Percentiles rank a stretch among this genome's conserved stretches.
Conservation (phyloP, 2,888 invertebrate species). For the Epinotia ramella region DNA sequence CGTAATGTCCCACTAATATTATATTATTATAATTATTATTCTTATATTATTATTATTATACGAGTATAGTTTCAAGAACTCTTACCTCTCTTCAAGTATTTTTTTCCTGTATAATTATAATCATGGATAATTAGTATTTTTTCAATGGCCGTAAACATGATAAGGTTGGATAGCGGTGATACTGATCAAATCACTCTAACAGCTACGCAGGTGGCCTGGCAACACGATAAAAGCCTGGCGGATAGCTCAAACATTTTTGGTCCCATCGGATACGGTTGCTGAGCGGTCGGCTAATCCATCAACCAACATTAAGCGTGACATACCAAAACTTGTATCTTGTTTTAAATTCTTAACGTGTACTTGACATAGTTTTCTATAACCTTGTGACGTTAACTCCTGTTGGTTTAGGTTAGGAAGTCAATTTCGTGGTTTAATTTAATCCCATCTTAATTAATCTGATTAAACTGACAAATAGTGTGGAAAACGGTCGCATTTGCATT, state of each 20-base stretch:
- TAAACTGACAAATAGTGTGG: neutral
- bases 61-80: too few species aligned
- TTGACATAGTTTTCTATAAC: conserved; percentile 67
- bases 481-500: conserved; percentile 11
- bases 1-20: too few species aligned
- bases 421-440: conserved; percentile 50
- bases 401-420: conserved; percentile 55
- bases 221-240: conserved; percentile 38
- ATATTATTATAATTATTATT: too few species aligned
- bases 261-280: conserved; percentile 34
- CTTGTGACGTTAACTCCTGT: conserved; percentile 56
- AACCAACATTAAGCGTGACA: conserved; percentile 46
- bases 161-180: conserved; percentile 31
- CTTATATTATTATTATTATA: too few species aligned
- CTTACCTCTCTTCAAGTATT: too few species aligned
- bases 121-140: conserved; percentile 36
- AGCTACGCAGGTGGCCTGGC: conserved; percentile 34
- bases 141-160: conserved; percentile 29
- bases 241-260: conserved; percentile 24
- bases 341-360: conserved; percentile 58
- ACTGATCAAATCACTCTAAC: conserved; percentile 40
- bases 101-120: neutral
- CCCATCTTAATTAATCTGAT: conserved; percentile 33
- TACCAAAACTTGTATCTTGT: conserved; percentile 49
- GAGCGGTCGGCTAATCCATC: conserved; percentile 41